Evolutionary conservation across 2,113 vertebrate species (phyloP).

Genomic region (Forbesichthys papilliferus): DNA sequence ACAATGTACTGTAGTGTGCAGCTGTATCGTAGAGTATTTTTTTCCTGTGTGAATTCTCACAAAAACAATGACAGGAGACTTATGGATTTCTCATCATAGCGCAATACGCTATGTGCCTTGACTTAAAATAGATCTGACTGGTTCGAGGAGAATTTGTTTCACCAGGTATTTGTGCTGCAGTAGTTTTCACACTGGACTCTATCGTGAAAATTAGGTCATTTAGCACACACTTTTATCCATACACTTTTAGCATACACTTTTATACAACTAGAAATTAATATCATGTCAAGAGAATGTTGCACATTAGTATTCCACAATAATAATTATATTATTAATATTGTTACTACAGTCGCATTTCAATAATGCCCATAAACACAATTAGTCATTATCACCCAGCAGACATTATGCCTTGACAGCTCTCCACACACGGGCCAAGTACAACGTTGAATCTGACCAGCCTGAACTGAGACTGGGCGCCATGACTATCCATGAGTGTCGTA

Average conservation of each 20-base stretch:
- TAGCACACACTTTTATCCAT: too few species aligned
- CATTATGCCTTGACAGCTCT: conserved; percentile 7
- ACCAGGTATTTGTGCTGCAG: too few species aligned
- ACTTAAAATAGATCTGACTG: neutral
- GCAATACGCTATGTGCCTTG: neutral
- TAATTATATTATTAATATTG: too few species aligned
- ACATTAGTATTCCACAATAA: too few species aligned
- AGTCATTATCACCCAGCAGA: neutral
- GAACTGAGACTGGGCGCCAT: neutral
- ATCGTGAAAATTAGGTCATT: too few species aligned
- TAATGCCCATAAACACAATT: conserved; percentile 1
- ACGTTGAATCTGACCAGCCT: conserved; percentile 24
- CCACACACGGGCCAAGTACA: conserved; percentile 28
- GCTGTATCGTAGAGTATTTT: conserved; percentile 2
- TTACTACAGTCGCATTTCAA: neutral
- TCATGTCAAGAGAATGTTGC: too few species aligned
- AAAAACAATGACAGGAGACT: neutral
- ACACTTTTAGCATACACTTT: too few species aligned
- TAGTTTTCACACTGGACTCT: too few species aligned
- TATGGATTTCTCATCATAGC: neutral
- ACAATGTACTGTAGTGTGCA: neutral
- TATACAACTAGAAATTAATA: too few species aligned
- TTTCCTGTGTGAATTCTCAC: neutral
- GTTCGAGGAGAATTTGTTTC: too few species aligned
- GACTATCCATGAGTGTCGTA: conserved; percentile 17